Base-by-base conservation (phyloP, 2,888 invertebrate species). In the Aphidius colemani region DNA sequence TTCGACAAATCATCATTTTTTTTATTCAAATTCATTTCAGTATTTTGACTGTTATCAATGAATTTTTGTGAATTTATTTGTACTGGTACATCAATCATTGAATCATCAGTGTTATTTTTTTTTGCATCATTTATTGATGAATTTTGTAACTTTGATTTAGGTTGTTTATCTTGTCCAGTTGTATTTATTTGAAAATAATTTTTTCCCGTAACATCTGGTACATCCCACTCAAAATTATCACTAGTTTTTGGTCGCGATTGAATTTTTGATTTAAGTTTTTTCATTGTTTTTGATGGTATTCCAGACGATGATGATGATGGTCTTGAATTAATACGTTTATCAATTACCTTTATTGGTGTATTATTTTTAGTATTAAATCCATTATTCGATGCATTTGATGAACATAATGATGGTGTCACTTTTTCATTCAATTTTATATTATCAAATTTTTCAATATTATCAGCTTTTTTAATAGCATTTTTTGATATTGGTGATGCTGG, bases 141-240 rank as follows among this genome's bases (percentile, higher is more conserved):
- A 30, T 30, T 30, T 30, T 30, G 30, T 30, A 30, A 30, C 9
- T 7, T 11, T 18, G 44, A 44, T 55, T 55, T 44, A n/a, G 45
- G 8, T 44, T 44, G 55, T 44, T 55, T 44, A 43, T 7, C 9
- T 18, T 55, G 55, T 44, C 30, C 13, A 18, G 18, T 44, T 55
- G 44, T 55, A 55, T 55, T 55, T 55, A 55, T 18, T 30, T 55
- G 13, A 61, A 60, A 59, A 60, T 58, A 59, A 30, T 41, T 50
- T 8, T 59, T 30, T 10, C 59, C 64, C 3, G 69, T 57, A 46
- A 65, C 49, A 44, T 69, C 68, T 0, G 69, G 69, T 13, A 68
- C 65, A 30, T 70, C 70, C 69, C 69, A 70, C 7, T 61, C 69
- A 53, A 67, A 70, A 55, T 62, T 60, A 5, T 63, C 69, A 7